Percentiles rank a stretch among this genome's conserved stretches.
phyloP scores from a whole-genome alignment of 2,113 vertebrate genomes.

The Aptenodytes patagonicus region DNA sequence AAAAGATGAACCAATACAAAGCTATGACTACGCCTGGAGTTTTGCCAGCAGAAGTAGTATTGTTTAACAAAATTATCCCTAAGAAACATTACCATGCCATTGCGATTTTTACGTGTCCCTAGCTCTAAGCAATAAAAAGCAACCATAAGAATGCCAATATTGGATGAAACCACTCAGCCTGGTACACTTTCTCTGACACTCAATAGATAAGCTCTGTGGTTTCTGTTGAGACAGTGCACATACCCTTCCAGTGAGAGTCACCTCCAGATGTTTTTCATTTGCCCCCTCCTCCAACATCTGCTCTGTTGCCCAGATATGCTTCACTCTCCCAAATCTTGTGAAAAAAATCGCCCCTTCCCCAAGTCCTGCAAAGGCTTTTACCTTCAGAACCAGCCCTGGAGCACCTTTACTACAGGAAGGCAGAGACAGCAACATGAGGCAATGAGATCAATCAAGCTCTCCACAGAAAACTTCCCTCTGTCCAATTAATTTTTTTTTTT shows the following conservation, averaged over 20 bases:
- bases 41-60: background rate
- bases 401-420: background rate
- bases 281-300: background rate
- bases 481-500: background rate
- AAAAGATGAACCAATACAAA: background rate
- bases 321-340: background rate
- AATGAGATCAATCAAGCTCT: background rate
- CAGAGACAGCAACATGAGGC: background rate
- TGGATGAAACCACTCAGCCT: background rate
- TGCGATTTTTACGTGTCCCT: background rate
- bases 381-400: background rate
- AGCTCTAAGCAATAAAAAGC: background rate
- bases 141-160: background rate
- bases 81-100: background rate
- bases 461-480: background rate
- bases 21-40: background rate
- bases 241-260: background rate
- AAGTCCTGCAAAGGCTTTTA: background rate
- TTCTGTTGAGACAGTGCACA: background rate
- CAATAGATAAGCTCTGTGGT: background rate
- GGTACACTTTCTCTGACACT: background rate
- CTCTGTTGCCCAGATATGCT: background rate
- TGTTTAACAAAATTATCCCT: background rate
- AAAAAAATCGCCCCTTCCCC: background rate
- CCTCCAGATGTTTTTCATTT: conserved; percentile 37